Evolutionary conservation across 2,888 invertebrate species (phyloP).

Genomic region (Aphidius colemani): DNA sequence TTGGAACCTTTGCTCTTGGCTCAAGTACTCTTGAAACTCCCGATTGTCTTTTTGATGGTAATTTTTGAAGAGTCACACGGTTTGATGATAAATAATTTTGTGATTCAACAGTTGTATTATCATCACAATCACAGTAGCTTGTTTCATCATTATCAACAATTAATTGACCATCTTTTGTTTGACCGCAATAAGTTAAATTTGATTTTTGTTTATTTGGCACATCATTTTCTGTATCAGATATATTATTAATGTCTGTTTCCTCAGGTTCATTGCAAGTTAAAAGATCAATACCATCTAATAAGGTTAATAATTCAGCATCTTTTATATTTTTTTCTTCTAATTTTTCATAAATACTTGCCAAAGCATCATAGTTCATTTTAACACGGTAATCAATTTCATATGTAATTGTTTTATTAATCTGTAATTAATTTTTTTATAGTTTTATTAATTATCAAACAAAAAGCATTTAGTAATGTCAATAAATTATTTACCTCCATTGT

Average conservation of each 20-base stretch:
- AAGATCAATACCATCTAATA: constrained; percentile 25
- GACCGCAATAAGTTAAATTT: not conserved
- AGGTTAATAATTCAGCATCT: constrained; percentile 32
- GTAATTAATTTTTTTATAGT: too few relatives aligned
- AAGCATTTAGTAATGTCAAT: not conserved
- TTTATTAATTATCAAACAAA: too few relatives aligned
- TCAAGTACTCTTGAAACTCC: not conserved
- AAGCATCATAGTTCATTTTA: constrained; percentile 12
- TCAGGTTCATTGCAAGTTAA: not conserved
- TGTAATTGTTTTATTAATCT: not conserved
- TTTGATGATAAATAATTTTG: too few relatives aligned
- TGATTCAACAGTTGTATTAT: not conserved
- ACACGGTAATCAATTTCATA: not conserved
- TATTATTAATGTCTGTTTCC: not conserved
- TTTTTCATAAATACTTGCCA: constrained; percentile 1
- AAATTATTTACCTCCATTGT: not conserved
- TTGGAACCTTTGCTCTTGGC: constrained; percentile 3
- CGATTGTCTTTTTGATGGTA: not conserved
- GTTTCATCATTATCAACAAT: not conserved
- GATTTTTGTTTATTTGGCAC: not conserved
- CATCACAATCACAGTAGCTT: not conserved
- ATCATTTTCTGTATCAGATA: not conserved
- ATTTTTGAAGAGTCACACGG: too few relatives aligned
- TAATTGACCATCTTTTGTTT: not conserved
- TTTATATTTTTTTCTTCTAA: constrained; percentile 30